Evolutionary conservation across 2,113 vertebrate genomes (phyloP).

Genomic region (Mesembrinibis cayennensis): DNA sequence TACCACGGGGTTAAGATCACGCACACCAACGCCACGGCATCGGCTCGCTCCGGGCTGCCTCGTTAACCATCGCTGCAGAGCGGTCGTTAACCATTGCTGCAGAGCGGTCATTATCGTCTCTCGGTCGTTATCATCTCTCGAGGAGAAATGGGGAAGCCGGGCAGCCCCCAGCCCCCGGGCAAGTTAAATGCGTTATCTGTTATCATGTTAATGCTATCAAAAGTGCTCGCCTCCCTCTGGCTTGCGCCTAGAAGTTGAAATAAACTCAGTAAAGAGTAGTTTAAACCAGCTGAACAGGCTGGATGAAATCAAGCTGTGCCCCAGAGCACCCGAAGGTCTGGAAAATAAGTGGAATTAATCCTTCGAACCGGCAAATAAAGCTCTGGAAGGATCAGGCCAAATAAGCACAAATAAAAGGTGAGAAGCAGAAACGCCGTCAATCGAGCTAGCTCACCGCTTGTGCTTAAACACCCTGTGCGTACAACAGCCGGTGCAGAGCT

Average conservation of each 20-base stretch:
- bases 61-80: background rate
- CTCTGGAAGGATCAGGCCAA: background rate
- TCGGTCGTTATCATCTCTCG: background rate
- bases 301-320: background rate
- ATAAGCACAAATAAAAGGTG: background rate
- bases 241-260: background rate
- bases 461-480: background rate
- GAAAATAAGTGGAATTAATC: background rate
- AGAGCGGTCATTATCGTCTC: too few species aligned
- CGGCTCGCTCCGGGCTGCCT: background rate
- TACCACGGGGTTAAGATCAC: background rate
- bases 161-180: background rate
- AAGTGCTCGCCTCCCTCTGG: background rate
- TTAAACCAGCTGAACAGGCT: background rate
- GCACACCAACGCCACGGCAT: accelerated
- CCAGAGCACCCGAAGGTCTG: background rate
- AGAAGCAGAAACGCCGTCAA: background rate
- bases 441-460: accelerated
- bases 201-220: accelerated
- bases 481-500: background rate
- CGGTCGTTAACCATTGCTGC: background rate
- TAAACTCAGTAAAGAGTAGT: background rate
- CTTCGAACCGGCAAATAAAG: too few species aligned
- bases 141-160: background rate
- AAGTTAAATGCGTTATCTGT: too few species aligned